Percentiles rank a stretch among this genome's conserved stretches.
These are phyloP conservation scores for Hermodice carunculata DNA, from an alignment of 2,888 invertebrate genomes.

Conservation along the genomic window DNA sequence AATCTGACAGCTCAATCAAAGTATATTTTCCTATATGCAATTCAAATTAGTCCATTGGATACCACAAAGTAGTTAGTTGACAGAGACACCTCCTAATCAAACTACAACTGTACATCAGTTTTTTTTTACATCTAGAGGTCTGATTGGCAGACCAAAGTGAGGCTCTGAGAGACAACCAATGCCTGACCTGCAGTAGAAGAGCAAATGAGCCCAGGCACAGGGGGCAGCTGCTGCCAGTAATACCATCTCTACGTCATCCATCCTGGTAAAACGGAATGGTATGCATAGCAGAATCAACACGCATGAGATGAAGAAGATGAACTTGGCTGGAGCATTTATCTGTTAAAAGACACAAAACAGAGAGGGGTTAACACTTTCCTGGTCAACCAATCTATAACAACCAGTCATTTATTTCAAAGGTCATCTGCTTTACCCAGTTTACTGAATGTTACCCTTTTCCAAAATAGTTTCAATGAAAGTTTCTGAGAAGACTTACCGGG, in stretches of 20 bases:
- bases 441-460: too few species aligned
- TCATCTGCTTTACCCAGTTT: too few species aligned
- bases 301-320: constrained; percentile 92
- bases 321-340: constrained; percentile 95
- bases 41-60: too few species aligned
- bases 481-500: too few species aligned
- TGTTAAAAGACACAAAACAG: constrained; percentile 69
- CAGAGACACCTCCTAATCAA: too few species aligned
- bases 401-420: not conserved
- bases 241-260: constrained; percentile 84
- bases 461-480: too few species aligned
- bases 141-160: too few species aligned
- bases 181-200: constrained; percentile 97
- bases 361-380: not conserved
- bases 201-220: constrained; percentile 96
- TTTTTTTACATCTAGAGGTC: too few species aligned
- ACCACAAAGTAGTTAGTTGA: too few species aligned
- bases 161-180: not conserved
- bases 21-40: too few species aligned
- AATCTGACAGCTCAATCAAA: too few species aligned
- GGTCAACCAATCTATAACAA: not conserved
- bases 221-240: constrained; percentile 93
- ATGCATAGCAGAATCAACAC: constrained; percentile 89
- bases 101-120: too few species aligned
- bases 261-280: constrained; percentile 77